Evolutionary conservation across 2,888 invertebrate species (phyloP).

Genomic region (Amphipyra tragopoginis): DNA sequence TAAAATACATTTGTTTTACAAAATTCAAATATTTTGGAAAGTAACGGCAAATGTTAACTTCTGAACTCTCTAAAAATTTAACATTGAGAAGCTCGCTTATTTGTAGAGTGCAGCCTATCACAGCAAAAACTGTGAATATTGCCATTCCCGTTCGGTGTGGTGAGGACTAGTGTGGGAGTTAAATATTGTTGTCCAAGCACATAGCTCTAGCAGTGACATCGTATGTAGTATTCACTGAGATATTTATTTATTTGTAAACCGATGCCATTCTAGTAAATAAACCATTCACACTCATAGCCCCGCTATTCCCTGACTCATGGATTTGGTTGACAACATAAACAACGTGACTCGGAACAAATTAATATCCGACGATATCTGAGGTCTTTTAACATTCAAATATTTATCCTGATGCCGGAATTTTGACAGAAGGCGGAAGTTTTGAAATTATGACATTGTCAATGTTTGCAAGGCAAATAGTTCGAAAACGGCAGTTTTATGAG

Average conservation of each 20-base stretch:
- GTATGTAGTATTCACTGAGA: slow-evolving; percentile 1
- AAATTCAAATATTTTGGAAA: too few species aligned
- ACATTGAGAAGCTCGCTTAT: too few species aligned
- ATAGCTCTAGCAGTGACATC: neutral
- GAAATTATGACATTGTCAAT: slow-evolving; percentile 2
- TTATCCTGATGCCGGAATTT: slow-evolving; percentile 13
- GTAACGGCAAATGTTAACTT: too few species aligned
- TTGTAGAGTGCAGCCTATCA: too few species aligned
- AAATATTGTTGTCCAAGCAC: too few species aligned
- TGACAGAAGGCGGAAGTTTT: slow-evolving; percentile 31
- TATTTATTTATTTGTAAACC: slow-evolving; percentile 33
- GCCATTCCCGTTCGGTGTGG: too few species aligned
- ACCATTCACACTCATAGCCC: slow-evolving; percentile 14
- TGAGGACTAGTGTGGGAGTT: too few species aligned
- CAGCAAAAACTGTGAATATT: too few species aligned
- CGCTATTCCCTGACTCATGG: slow-evolving; percentile 22
- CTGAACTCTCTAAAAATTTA: too few species aligned
- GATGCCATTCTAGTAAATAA: slow-evolving; percentile 21
- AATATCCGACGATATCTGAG: slow-evolving; percentile 5
- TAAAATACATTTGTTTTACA: too few species aligned
- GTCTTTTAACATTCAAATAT: slow-evolving; percentile 12
- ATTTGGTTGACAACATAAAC: slow-evolving; percentile 9
- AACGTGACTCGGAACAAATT: slow-evolving; percentile 1
- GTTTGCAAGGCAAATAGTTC: slow-evolving; percentile 19
- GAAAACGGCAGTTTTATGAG: neutral